These are phyloP conservation scores for Myotis planiceps DNA, from an alignment of 2,797 vertebrate genomes.

Conservation along the genomic window DNA sequence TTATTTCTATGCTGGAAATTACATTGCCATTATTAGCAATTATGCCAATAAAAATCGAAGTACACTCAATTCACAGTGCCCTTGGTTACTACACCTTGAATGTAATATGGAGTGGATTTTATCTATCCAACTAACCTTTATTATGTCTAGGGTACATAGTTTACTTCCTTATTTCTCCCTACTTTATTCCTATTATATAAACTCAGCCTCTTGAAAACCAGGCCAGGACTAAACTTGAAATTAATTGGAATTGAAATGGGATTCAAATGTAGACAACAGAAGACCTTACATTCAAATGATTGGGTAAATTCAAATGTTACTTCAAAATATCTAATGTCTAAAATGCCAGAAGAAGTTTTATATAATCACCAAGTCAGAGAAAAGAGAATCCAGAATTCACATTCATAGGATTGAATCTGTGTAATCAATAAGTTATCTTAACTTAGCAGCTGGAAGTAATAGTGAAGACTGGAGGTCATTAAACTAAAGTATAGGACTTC, in stretches of 20 bases:
- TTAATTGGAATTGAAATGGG: neutral
- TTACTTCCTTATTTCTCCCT: neutral
- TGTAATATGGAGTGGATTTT: neutral
- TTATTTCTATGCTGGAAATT: neutral
- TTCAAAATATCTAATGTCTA: neutral
- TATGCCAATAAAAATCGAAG: neutral
- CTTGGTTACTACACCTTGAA: neutral
- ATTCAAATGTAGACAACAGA: neutral
- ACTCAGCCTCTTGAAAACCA: neutral
- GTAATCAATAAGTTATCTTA: neutral
- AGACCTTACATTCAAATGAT: neutral
- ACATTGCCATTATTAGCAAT: neutral
- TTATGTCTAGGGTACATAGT: neutral
- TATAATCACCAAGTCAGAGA: neutral
- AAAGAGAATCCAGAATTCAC: neutral
- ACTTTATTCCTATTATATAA: neutral
- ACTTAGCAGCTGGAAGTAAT: neutral
- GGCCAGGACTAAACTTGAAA: neutral
- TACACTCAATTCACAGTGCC: neutral
- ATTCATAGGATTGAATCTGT: neutral
- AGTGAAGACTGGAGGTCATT: neutral
- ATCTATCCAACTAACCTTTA: neutral
- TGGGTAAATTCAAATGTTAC: neutral
- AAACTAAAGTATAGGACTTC: neutral
- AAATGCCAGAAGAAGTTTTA: neutral